phyloP scores from a whole-genome alignment of 2,888 invertebrate species.

The Catocala fraxini region DNA sequence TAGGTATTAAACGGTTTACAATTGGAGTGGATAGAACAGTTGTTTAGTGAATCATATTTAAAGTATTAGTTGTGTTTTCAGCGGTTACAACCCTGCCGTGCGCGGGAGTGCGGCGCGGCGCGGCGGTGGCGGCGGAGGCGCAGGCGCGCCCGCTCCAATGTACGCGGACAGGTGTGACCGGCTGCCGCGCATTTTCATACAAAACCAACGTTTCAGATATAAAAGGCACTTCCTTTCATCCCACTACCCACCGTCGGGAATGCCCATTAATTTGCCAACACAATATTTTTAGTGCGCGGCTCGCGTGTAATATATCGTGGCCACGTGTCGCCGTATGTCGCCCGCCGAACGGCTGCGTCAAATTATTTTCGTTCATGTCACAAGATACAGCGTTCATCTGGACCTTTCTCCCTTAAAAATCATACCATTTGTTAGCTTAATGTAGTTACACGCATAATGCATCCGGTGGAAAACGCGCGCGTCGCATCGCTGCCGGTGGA shows the following conservation, averaged over 20 bases:
- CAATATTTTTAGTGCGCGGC: constrained; percentile 87
- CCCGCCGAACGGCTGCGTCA: constrained; percentile 85
- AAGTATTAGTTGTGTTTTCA: constrained; percentile 4
- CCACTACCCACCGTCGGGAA: constrained; percentile 86
- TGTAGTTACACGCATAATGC: constrained; percentile 66
- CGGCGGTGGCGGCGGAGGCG: constrained; percentile 42
- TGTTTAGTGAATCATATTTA: no score
- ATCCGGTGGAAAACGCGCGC: constrained; percentile 74
- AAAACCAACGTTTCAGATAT: constrained; percentile 87
- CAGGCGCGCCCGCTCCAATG: constrained; percentile 60
- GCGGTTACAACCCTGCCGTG: constrained; percentile 57
- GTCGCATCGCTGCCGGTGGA: constrained; percentile 28
- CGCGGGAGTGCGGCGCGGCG: constrained; percentile 35
- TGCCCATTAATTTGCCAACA: constrained; percentile 88
- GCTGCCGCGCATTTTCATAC: constrained; percentile 86
- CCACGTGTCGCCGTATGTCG: constrained; percentile 88
- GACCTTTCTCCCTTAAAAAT: constrained; percentile 86
- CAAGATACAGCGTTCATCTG: constrained; percentile 87
- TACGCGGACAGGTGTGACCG: constrained; percentile 84
- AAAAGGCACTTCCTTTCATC: constrained; percentile 88
- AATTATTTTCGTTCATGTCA: constrained; percentile 88
- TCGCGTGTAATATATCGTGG: constrained; percentile 87
- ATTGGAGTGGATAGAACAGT: no score
- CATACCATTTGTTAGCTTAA: constrained; percentile 79
- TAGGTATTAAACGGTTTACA: no score